Base-by-base conservation (phyloP, 2,888 invertebrate genomes). In the Drosophila crucigera region DNA sequence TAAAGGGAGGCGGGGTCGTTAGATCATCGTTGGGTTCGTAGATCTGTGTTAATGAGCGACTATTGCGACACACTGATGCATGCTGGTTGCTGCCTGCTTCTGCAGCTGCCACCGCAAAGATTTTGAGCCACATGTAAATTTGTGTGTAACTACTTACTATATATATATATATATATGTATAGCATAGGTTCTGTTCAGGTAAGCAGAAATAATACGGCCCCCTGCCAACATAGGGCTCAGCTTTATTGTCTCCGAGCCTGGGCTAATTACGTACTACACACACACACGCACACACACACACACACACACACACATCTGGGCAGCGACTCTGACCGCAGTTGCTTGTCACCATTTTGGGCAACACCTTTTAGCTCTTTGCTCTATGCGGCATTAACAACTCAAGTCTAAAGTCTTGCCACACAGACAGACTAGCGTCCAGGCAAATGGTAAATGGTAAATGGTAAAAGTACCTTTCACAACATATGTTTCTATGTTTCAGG, bases 191-290 rank as follows among this genome's bases (percentile, higher is more conserved):
- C 50, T 54, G 73, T 39, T 60, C 70, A 63, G 63, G 63, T 52
- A 61, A 61, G 66, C 68, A 68, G 68, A 67, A 62, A 54, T 68
- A 73, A 80, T 65, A 43, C 67, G n/a, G 41, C 50, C 41, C 68
- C 50, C 58, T 41, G 58, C 43, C 69, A 25, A 56, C 67, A 22
- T 33, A 43, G 67, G 66, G 41, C 68, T 25, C 55, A 25, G 31
- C 33, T 22, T 28, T 52, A 43, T 52, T 41, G 69, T 43, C 53
- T 49, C 58, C 61, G 14, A 41, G 59, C 54, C 41, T 43, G 61
- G 52, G 68, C 82, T 80, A 81, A 80, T 80, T 80, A 78, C 68
- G 35, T 59, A 61, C 68, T 63, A 58, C 71, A 71, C 62, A 41
- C 25, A 25, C 25, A 25, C 25, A 25, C 25, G 2, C 25, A 25